phyloP scores from a whole-genome alignment of 2,888 invertebrate genomes.

The Argyresthia goedartella region DNA sequence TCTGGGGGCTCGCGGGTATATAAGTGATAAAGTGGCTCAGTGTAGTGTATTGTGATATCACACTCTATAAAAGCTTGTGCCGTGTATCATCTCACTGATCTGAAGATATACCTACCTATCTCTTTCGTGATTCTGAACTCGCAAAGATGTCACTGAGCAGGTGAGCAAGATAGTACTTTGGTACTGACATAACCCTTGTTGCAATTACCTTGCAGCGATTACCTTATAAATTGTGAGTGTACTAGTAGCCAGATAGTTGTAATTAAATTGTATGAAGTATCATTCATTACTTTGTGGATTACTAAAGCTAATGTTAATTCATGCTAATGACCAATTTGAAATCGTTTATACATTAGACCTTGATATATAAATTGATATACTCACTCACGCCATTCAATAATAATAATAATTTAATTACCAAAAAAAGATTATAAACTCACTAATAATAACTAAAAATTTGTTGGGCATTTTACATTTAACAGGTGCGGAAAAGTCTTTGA shows the following conservation, averaged over 20 bases:
- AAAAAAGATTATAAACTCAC: no score
- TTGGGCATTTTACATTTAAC: no score
- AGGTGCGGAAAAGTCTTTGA: no score
- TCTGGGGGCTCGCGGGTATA: constrained; percentile 48
- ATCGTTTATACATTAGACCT: neutral
- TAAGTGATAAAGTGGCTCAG: constrained; percentile 42
- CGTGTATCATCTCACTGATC: constrained; percentile 22
- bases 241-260: no score
- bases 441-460: no score
- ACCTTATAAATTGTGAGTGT: neutral
- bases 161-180: neutral
- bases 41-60: constrained; percentile 55
- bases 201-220: neutral
- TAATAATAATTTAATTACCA: no score
- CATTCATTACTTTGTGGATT: neutral
- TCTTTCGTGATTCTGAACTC: constrained; percentile 12
- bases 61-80: constrained; percentile 55
- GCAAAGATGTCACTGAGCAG: neutral
- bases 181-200: constrained; percentile 16
- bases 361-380: no score
- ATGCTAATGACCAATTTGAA: neutral
- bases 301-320: neutral
- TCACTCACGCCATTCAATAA: no score
- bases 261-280: no score
- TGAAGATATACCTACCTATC: constrained; percentile 33